Evolutionary conservation across 2,113 vertebrate species (phyloP).

Genomic region (Trematomus loennbergii): DNA sequence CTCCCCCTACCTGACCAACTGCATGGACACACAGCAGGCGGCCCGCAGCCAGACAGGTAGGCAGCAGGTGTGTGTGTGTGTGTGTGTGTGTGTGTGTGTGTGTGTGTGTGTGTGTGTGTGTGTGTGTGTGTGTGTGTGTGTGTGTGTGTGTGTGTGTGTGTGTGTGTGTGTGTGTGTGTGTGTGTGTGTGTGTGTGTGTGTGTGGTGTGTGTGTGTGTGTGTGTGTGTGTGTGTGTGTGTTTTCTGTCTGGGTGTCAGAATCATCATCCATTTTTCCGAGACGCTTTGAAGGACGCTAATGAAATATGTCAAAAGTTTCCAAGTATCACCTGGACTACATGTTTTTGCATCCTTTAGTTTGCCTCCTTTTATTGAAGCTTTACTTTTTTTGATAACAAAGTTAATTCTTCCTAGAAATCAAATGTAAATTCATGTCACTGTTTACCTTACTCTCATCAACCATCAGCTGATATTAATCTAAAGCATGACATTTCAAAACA

Average conservation of each 20-base stretch:
- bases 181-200: too few species aligned
- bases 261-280: neutral
- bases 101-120: too few species aligned
- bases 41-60: conserved; percentile 92
- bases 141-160: too few species aligned
- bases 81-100: too few species aligned
- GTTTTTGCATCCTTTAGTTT: neutral
- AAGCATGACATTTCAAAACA: neutral
- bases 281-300: neutral
- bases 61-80: conserved; percentile 20
- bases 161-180: too few species aligned
- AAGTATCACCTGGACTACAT: neutral
- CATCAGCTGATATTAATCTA: neutral
- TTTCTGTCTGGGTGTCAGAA: neutral
- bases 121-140: too few species aligned
- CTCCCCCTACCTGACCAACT: conserved; percentile 93
- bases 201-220: too few species aligned
- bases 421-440: neutral
- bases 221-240: conserved; percentile 12
- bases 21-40: conserved; percentile 91
- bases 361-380: neutral
- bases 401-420: neutral
- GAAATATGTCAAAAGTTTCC: neutral
- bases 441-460: neutral
- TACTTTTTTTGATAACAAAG: neutral